Percentiles rank a stretch among this genome's conserved stretches.
These are phyloP conservation scores for Perccottus glenii DNA, from an alignment of 2,113 vertebrate genomes.

Conservation along the genomic window DNA sequence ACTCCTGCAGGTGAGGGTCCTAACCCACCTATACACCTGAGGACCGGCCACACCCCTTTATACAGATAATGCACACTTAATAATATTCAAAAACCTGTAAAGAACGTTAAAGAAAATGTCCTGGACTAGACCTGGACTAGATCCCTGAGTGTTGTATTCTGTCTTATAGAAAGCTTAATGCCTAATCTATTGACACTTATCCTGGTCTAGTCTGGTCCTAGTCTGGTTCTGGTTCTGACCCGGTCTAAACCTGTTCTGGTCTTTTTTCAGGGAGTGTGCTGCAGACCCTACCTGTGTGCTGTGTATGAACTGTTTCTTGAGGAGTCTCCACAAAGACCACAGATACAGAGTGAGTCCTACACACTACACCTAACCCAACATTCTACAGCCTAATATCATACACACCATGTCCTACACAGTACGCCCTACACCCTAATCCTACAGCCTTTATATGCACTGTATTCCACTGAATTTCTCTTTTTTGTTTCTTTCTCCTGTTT, in stretches of 20 bases:
- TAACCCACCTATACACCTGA: not conserved
- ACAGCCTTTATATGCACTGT: too few species aligned
- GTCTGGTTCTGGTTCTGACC: too few species aligned
- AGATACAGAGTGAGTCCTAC: conserved; percentile 89
- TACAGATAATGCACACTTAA: not conserved
- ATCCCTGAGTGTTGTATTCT: too few species aligned
- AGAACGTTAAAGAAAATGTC: too few species aligned
- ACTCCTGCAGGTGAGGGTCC: conserved; percentile 92
- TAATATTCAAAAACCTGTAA: too few species aligned
- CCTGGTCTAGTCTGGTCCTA: too few species aligned
- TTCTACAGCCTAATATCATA: not conserved
- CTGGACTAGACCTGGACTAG: too few species aligned
- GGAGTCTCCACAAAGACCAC: conserved; percentile 93
- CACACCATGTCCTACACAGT: too few species aligned
- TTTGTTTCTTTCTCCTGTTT: not conserved
- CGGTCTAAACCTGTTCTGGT: not conserved
- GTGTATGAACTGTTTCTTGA: conserved; percentile 98
- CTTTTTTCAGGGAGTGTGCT: conserved; percentile 87
- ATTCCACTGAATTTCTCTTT: too few species aligned
- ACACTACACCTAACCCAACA: conserved; percentile 1
- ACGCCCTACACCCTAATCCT: too few species aligned
- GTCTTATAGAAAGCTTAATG: too few species aligned
- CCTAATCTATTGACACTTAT: too few species aligned
- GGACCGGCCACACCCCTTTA: not conserved
- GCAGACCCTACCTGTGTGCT: conserved; percentile 97